Evolutionary conservation across 1,140 invertebrate genomes (phyloP).

Genomic region (Hycleus phaleratus): DNA sequence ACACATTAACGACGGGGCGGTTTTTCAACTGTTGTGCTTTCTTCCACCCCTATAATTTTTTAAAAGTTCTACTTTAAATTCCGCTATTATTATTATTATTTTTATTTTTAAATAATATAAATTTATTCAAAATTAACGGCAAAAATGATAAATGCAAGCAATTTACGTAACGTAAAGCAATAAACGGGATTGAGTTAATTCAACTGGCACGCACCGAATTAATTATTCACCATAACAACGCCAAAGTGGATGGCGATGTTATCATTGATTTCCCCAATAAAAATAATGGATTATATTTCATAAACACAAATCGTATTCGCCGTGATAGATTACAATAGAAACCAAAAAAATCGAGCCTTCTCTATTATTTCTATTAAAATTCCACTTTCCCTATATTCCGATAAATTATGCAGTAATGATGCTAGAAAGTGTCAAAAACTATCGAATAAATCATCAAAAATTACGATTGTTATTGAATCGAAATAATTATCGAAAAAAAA

Average conservation of each 20-base stretch:
- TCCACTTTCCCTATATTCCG: too few species aligned
- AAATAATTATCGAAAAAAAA: too few species aligned
- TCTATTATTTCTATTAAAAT: too few species aligned
- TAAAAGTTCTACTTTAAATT: too few species aligned
- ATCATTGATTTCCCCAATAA: constrained; percentile 12
- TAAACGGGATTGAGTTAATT: constrained; percentile 9
- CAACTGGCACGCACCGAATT: constrained; percentile 11
- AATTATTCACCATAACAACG: constrained; percentile 13
- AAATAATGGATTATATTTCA: constrained; percentile 15
- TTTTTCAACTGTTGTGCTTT: neutral
- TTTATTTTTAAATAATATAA: neutral
- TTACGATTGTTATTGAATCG: too few species aligned
- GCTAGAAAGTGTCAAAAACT: constrained; percentile 1
- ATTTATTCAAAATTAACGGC: constrained; percentile 1
- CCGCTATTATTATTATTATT: too few species aligned
- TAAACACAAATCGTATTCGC: constrained; percentile 16
- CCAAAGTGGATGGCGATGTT: constrained; percentile 10
- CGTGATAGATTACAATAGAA: constrained; percentile 10
- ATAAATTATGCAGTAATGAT: constrained; percentile 14
- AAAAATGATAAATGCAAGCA: constrained; percentile 1
- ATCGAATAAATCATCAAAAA: too few species aligned
- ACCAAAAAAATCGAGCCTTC: neutral
- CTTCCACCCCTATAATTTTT: too few species aligned
- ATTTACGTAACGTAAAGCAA: constrained; percentile 7
- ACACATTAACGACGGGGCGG: constrained; percentile 2